Base-by-base conservation (phyloP, 2,113 vertebrate genomes). In the Paralichthys olivaceus region DNA sequence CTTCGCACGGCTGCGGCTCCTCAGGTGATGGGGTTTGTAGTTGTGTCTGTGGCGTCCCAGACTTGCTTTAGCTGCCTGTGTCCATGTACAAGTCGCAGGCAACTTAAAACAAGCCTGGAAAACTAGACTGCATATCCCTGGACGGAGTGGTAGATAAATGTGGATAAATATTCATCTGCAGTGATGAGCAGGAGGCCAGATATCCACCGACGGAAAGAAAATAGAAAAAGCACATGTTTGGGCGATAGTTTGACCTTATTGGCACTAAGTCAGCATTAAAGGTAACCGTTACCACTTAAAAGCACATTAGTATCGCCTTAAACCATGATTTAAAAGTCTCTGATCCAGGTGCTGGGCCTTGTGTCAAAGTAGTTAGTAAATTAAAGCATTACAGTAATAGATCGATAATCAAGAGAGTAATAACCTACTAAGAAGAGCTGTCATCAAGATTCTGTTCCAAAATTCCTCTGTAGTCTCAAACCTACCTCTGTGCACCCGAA, bases 31-130 rank as follows among this genome's bases (percentile, higher is more conserved):
- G 7, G 17, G 9, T 4, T 51, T 43, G 77, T 51, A 34, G 72
- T 28, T 79, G 49, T 77, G 87, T 91, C 89, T 54, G 89, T 75
- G 65, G 90, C 93, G 91, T 95, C 92, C 95, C 94, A 96, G 96
- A 96, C 96, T 98, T 97, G 96, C 96, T 98, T 98, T 97, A 96
- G 96, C 96, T 97, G 96, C 96, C 96, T 98, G 96, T 94, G 96
- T 94, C 84, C 86, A 89, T 62, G 32, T 87, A 94, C 23, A 83
- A 90, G 91, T 88, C 96, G 55, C 96, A 97, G 96, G 96, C 96
- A 98, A 97, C 96, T 89, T 95, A 98, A 97, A 98, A 97, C 96
- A 97, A 97, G 96, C 96, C 96, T 84, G 4, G 62, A 93, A 95
- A 90, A 72, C 94, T 26, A 80, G 93, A 92, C 77, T 61, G 28